A percentile compares a stretch with the other conserved stretches of the same genome.
Evolutionary conservation across 1,140 invertebrate species (phyloP).

Genomic region (Drosophila micromelanica): DNA sequence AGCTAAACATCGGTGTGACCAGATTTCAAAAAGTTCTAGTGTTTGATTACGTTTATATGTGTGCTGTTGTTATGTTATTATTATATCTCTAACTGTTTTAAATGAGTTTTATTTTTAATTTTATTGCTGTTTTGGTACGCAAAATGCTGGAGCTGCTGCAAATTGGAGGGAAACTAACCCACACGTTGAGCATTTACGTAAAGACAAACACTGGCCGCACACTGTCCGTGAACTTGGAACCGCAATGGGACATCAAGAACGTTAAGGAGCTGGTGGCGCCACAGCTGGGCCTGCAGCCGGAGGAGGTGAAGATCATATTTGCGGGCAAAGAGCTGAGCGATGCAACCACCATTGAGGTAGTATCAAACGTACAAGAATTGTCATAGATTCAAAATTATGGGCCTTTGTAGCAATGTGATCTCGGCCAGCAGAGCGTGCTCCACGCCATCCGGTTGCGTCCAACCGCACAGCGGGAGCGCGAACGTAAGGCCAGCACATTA

Average conservation of each 20-base stretch:
- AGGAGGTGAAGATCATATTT: constrained; percentile 93
- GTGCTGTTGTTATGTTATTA: constrained; percentile 29
- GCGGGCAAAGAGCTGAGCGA: constrained; percentile 93
- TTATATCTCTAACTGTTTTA: constrained; percentile 6
- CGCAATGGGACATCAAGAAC: constrained; percentile 90
- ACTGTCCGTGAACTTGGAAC: constrained; percentile 89
- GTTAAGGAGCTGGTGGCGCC: constrained; percentile 90
- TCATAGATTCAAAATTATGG: neutral
- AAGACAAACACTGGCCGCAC: constrained; percentile 90
- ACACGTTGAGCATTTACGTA: constrained; percentile 89
- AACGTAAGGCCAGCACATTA: constrained; percentile 40
- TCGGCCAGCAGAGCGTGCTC: constrained; percentile 92
- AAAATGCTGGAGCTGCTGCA: constrained; percentile 88
- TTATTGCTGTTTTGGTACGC: constrained; percentile 86
- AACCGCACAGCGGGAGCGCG: constrained; percentile 51
- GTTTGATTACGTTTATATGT: constrained; percentile 10
- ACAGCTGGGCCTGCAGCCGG: constrained; percentile 88
- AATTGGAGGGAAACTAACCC: constrained; percentile 87
- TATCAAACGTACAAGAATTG: neutral
- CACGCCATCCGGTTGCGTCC: constrained; percentile 88
- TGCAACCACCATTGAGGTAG: constrained; percentile 89
- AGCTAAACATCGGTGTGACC: neutral
- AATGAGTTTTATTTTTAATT: constrained; percentile 87
- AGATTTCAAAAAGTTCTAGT: constrained; percentile 18
- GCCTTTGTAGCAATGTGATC: constrained; percentile 89